These are phyloP conservation scores for Pecten maximus DNA, from an alignment of 2,888 invertebrate species.

Conservation along the genomic window DNA sequence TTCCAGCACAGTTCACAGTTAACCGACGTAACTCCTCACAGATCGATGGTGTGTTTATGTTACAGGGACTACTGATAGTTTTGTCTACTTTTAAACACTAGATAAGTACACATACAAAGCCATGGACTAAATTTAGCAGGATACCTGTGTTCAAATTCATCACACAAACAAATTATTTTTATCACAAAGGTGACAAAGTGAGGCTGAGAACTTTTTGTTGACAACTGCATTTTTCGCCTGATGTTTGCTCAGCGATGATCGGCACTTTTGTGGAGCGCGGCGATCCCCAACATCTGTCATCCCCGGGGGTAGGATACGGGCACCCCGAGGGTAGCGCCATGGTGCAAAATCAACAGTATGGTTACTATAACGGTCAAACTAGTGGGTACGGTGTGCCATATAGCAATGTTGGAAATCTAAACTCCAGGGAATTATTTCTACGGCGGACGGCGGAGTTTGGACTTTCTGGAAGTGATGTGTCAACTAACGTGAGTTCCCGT, in stretches of 20 bases:
- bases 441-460: constrained; percentile 86
- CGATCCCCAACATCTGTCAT: constrained; percentile 54
- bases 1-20: constrained; percentile 42
- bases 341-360: constrained; percentile 75
- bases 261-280: constrained; percentile 54
- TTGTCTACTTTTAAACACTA: background rate
- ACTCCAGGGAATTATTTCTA: constrained; percentile 92
- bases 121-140: background rate
- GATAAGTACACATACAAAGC: background rate
- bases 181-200: background rate
- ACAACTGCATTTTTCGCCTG: background rate
- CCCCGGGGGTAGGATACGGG: constrained; percentile 54
- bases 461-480: constrained; percentile 74
- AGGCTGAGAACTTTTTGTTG: background rate
- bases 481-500: constrained; percentile 72
- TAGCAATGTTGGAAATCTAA: constrained; percentile 87
- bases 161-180: background rate
- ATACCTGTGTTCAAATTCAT: background rate
- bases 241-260: constrained; percentile 46
- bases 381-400: constrained; percentile 81
- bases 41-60: background rate
- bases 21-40: background rate
- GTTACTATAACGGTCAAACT: constrained; percentile 83
- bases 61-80: background rate
- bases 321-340: constrained; percentile 68